Evolutionary conservation across 64 coral and sea anemone species (phyloP).

Genomic region (Dendronephthya gigantea): DNA sequence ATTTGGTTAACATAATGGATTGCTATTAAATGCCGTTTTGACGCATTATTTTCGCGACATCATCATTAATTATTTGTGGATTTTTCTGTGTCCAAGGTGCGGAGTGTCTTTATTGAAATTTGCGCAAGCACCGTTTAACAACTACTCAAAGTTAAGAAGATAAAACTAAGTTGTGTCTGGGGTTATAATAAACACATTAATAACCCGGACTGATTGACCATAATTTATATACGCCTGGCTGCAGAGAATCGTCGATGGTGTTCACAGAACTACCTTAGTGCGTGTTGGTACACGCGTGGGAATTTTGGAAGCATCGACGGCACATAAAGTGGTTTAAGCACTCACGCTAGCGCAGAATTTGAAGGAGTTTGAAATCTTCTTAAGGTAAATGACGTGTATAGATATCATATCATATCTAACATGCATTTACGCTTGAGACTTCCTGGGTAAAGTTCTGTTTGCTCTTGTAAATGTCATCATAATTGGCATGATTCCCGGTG

Average conservation of each 20-base stretch:
- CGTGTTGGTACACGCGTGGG: too few relatives aligned
- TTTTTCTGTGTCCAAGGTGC: neutral
- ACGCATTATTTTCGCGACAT: neutral
- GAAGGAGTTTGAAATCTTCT: too few relatives aligned
- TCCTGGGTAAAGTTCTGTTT: neutral
- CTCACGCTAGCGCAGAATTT: too few relatives aligned
- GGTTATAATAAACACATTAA: neutral
- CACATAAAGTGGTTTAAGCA: too few relatives aligned
- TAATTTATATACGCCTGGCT: too few relatives aligned
- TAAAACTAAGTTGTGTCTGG: neutral
- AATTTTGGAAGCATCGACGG: too few relatives aligned
- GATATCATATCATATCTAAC: too few relatives aligned
- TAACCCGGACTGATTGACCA: neutral
- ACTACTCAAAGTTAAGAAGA: neutral
- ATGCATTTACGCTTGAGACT: neutral
- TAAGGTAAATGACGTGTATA: too few relatives aligned
- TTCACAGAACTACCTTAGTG: too few relatives aligned
- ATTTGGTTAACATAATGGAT: neutral
- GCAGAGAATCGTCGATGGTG: too few relatives aligned
- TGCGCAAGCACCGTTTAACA: neutral
- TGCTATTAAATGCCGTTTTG: neutral
- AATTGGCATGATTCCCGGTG: neutral
- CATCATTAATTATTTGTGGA: neutral
- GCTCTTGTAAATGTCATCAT: neutral
- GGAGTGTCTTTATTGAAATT: neutral